These are phyloP conservation scores for Chinchilla lanigera DNA, from an alignment of 2,113 vertebrate species.

Conservation along the genomic window DNA sequence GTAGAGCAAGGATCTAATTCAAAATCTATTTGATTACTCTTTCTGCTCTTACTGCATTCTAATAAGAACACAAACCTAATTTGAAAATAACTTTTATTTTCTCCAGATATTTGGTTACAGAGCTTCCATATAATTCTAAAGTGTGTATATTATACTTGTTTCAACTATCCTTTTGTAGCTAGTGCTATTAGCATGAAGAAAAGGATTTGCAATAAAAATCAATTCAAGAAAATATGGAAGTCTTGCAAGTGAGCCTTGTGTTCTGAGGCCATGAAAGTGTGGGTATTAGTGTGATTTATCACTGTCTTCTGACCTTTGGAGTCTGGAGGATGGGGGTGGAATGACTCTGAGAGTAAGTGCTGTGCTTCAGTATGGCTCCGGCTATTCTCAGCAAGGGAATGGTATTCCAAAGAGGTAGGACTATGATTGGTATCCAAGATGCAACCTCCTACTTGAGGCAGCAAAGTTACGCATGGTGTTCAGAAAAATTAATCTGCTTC, in stretches of 20 bases:
- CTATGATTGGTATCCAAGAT: background rate
- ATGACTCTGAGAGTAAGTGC: background rate
- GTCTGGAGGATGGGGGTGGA: background rate
- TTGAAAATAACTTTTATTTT: constrained; percentile 16
- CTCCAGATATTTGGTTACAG: background rate
- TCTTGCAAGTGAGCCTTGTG: constrained; percentile 58
- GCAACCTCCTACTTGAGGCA: background rate
- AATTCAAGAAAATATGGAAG: constrained; percentile 47
- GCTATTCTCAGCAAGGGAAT: background rate
- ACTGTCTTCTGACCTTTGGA: background rate
- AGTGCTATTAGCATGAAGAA: background rate
- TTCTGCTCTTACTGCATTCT: background rate
- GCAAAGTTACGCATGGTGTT: background rate
- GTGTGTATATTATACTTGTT: background rate
- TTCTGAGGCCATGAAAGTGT: background rate
- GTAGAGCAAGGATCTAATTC: background rate
- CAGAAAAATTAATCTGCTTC: constrained; percentile 50
- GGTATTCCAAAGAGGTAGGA: background rate
- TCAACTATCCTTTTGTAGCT: background rate
- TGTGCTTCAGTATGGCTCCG: background rate
- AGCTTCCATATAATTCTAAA: background rate
- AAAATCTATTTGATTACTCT: background rate
- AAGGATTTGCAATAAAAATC: constrained; percentile 12
- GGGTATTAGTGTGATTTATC: constrained; percentile 25
- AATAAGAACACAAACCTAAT: background rate